Percentiles rank a stretch among this genome's conserved stretches.
These are phyloP conservation scores for Eumaeus atala DNA, from an alignment of 1,140 invertebrate genomes.

Conservation along the genomic window DNA sequence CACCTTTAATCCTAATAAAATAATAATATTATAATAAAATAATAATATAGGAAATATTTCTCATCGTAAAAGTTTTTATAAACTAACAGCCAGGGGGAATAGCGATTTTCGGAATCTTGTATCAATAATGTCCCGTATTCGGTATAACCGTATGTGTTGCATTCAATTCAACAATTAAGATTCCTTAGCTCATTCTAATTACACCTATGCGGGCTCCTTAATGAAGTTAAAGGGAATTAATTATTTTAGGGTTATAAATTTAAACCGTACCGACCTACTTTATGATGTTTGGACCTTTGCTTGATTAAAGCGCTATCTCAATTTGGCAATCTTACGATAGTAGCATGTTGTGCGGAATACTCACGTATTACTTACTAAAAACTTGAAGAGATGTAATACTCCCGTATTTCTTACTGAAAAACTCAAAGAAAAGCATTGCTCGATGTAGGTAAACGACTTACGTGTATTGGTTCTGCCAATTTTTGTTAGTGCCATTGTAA, in stretches of 20 bases:
- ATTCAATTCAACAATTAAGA: conserved; percentile 69
- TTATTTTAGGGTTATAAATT: conserved; percentile 70
- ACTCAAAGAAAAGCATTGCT: neutral
- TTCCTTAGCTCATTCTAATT: conserved; percentile 71
- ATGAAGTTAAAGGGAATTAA: conserved; percentile 73
- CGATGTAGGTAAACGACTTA: no score
- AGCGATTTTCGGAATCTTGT: no score
- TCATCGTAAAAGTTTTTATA: no score
- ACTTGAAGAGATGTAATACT: neutral
- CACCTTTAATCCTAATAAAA: no score
- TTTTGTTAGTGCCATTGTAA: no score
- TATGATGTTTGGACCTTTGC: conserved; percentile 54
- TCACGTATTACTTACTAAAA: neutral
- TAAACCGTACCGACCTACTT: conserved; percentile 57
- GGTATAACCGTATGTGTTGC: conserved; percentile 27
- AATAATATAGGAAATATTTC: no score
- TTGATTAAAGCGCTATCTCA: conserved; percentile 51
- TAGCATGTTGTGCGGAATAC: neutral
- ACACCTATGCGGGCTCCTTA: conserved; percentile 71
- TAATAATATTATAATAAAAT: no score
- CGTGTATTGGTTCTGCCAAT: no score
- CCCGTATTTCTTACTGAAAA: neutral
- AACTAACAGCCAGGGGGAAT: no score
- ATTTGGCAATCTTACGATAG: conserved; percentile 29
- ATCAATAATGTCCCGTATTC: neutral